Percentiles rank a stretch among this genome's conserved stretches.
Conservation (phyloP, 2,797 vertebrate genomes). For the Thripadectes ignobilis region DNA sequence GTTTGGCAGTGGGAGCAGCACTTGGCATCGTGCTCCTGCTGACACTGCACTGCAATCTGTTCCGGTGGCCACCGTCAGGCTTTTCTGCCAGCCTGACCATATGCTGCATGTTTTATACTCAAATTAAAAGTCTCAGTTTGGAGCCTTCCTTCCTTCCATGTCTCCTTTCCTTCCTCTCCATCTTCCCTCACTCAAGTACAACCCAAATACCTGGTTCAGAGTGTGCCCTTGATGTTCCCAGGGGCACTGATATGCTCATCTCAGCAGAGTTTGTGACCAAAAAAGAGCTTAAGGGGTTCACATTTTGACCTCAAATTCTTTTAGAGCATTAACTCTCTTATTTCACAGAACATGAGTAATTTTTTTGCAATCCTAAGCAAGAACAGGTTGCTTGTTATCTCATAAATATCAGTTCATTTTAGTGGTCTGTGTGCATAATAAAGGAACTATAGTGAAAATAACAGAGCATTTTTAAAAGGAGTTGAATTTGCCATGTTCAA, state of each 20-base stretch:
- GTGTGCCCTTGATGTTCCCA: not conserved
- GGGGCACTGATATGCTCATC: not conserved
- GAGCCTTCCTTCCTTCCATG: not conserved
- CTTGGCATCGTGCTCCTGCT: not conserved
- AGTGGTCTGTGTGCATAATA: not conserved
- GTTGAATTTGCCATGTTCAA: not conserved
- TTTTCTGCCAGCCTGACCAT: slow-evolving; percentile 25
- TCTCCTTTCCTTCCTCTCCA: not conserved
- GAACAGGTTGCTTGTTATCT: not conserved
- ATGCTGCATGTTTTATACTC: not conserved
- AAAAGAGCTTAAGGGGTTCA: not conserved
- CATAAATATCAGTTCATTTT: not conserved
- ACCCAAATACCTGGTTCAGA: not conserved
- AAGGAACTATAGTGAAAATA: not conserved
- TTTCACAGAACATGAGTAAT: not conserved
- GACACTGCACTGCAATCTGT: not conserved
- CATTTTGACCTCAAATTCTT: not conserved
- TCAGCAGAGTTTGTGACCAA: not conserved
- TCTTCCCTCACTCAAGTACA: not conserved
- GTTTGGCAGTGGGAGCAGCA: not conserved
- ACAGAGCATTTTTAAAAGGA: not conserved
- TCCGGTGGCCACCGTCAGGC: not conserved
- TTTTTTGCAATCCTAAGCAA: not conserved
- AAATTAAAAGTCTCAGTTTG: not conserved
- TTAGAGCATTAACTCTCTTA: not conserved